phyloP scores from a whole-genome alignment of 2,113 vertebrate genomes.

The Natator depressus region DNA sequence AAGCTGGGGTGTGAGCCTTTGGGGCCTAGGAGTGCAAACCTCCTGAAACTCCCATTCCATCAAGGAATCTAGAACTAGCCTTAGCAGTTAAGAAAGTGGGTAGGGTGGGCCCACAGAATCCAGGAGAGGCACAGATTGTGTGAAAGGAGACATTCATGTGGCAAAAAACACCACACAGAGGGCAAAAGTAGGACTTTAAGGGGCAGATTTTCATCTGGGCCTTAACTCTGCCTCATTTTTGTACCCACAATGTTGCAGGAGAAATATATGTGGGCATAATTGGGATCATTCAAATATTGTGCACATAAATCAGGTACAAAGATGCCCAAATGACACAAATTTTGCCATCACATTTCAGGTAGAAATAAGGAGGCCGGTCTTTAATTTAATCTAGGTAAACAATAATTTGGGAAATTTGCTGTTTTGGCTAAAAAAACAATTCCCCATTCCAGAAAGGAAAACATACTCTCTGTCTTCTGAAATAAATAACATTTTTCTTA shows the following conservation, averaged over 20 bases:
- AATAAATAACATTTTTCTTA: constrained; percentile 66
- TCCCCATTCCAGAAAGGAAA: constrained; percentile 59
- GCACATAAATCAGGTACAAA: neutral
- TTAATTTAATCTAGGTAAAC: constrained; percentile 52
- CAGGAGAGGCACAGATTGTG: neutral
- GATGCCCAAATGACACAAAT: neutral
- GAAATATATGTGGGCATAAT: neutral
- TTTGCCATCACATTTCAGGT: constrained; percentile 33
- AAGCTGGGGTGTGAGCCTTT: neutral
- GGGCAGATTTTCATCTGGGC: neutral
- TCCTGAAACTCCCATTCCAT: neutral
- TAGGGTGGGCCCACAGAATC: neutral
- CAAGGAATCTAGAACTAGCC: rapidly evolving
- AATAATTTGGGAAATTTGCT: constrained; percentile 44
- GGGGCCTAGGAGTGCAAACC: neutral
- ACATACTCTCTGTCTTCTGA: constrained; percentile 62
- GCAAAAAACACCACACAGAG: constrained; percentile 7
- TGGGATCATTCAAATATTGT: constrained; percentile 2
- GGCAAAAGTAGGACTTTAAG: neutral
- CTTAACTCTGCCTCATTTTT: neutral
- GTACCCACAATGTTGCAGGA: neutral
- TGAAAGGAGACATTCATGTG: neutral
- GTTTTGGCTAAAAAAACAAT: constrained; percentile 61
- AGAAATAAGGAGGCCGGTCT: constrained; percentile 42
- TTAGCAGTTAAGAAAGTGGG: neutral